Evolutionary conservation across 2,888 invertebrate species (phyloP).

Genomic region (Atethmia centrago): DNA sequence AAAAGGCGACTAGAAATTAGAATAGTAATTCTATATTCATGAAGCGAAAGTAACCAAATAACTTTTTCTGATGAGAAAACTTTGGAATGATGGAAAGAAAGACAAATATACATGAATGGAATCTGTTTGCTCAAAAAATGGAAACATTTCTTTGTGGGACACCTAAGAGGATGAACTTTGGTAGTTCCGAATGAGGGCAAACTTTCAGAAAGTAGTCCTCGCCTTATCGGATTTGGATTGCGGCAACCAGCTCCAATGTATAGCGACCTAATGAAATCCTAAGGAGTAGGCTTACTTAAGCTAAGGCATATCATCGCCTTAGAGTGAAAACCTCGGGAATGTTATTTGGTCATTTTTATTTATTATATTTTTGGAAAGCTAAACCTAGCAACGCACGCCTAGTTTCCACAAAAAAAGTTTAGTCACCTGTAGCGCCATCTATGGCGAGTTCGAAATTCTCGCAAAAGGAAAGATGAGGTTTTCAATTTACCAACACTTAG

Average conservation of each 20-base stretch:
- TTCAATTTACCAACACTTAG: too few relatives aligned
- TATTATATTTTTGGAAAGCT: too few relatives aligned
- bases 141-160: slow-evolving; percentile 49
- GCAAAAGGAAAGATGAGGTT: too few relatives aligned
- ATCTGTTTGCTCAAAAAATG: slow-evolving; percentile 58
- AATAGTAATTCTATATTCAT: slow-evolving; percentile 67
- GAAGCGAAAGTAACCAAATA: slow-evolving; percentile 53
- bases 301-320: too few relatives aligned
- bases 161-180: slow-evolving; percentile 39
- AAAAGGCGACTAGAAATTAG: slow-evolving; percentile 50
- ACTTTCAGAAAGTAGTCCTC: slow-evolving; percentile 34
- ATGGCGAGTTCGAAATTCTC: too few relatives aligned
- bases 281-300: slow-evolving; percentile 4
- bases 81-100: slow-evolving; percentile 52
- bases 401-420: too few relatives aligned
- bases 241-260: slow-evolving; percentile 16
- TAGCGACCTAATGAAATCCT: slow-evolving; percentile 27
- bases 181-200: slow-evolving; percentile 53
- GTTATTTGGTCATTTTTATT: too few relatives aligned
- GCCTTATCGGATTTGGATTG: slow-evolving; percentile 34
- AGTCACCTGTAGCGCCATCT: too few relatives aligned
- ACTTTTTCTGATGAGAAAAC: slow-evolving; percentile 70
- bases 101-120: slow-evolving; percentile 54
- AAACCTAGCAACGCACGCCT: too few relatives aligned
- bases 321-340: too few relatives aligned